These are phyloP conservation scores for Ips nitidus DNA, from an alignment of 1,140 invertebrate species.

Conservation along the genomic window DNA sequence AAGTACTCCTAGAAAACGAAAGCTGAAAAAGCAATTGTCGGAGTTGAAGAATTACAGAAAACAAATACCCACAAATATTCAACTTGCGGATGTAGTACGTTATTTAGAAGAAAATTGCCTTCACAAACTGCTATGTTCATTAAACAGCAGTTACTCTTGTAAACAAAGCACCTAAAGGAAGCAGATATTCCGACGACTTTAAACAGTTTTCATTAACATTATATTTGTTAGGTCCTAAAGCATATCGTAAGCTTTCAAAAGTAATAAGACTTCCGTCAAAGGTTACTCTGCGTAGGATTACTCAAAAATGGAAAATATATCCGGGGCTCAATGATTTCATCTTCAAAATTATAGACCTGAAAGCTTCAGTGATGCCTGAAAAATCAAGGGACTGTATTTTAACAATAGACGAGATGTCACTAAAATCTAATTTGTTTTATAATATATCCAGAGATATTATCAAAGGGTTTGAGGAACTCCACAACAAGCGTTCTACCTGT, in stretches of 20 bases:
- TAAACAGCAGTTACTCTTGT: background rate
- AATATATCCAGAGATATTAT: constrained; percentile 17
- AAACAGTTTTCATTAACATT: too few species aligned
- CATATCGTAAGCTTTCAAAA: constrained; percentile 17
- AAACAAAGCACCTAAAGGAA: too few species aligned
- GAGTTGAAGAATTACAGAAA: background rate
- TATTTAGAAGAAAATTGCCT: background rate
- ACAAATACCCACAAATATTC: background rate
- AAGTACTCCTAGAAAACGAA: background rate
- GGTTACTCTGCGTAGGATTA: constrained; percentile 16
- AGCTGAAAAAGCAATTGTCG: too few species aligned
- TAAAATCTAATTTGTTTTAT: constrained; percentile 23
- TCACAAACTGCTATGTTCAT: background rate
- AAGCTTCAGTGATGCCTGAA: constrained; percentile 5
- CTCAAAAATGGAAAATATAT: constrained; percentile 21
- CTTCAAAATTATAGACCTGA: constrained; percentile 16
- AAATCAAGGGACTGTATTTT: constrained; percentile 16
- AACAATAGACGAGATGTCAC: constrained; percentile 19
- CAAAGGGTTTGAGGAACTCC: too few species aligned
- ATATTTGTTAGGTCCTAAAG: too few species aligned
- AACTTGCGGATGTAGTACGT: background rate
- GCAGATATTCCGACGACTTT: too few species aligned
- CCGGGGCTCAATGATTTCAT: constrained; percentile 23
- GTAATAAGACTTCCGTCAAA: constrained; percentile 16
- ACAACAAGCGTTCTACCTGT: too few species aligned